Evolutionary conservation across 2,888 invertebrate genomes (phyloP).

Genomic region (Xestia c-nigrum): DNA sequence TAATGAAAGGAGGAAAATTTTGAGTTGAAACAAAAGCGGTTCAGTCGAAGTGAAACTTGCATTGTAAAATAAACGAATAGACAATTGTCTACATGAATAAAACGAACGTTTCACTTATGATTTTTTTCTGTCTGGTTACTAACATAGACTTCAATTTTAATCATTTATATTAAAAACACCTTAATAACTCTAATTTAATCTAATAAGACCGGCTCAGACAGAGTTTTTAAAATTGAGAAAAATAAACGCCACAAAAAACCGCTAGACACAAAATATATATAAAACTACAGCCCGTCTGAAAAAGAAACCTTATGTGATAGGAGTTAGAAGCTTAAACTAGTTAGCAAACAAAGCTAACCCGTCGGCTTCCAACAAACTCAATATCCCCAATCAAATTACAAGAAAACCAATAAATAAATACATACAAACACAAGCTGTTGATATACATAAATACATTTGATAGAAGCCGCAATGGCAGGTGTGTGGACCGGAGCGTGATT

Average conservation of each 20-base stretch:
- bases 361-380: neutral
- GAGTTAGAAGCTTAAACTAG: neutral
- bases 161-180: neutral
- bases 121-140: neutral
- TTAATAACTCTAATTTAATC: neutral
- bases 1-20: conserved; percentile 5
- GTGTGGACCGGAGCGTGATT: conserved; percentile 85
- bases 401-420: conserved; percentile 32
- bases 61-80: neutral
- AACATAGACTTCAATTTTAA: neutral
- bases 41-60: neutral
- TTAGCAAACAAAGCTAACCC: neutral
- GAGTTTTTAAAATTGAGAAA: neutral
- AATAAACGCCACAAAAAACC: neutral
- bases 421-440: conserved; percentile 37
- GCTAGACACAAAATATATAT: neutral
- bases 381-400: conserved; percentile 26
- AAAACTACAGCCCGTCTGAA: neutral
- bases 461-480: conserved; percentile 81
- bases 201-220: neutral
- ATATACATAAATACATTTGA: conserved; percentile 56
- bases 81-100: neutral
- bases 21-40: neutral
- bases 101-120: neutral
- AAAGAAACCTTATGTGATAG: neutral